phyloP scores from a whole-genome alignment of 2,888 invertebrate genomes.

The Acrobasis suavella region DNA sequence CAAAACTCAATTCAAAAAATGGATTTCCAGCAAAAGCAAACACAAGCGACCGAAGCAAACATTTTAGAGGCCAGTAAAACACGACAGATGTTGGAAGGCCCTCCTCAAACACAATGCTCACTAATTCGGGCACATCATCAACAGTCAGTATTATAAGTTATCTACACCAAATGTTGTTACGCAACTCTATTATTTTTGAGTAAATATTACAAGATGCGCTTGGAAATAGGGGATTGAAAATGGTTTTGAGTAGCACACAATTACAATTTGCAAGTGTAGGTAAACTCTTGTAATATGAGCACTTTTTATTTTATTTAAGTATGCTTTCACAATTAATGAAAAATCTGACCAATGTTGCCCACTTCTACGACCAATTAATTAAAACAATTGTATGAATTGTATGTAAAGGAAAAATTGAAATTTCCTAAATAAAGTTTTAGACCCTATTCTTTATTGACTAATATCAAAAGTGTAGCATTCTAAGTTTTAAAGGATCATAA shows the following conservation, averaged over 20 bases:
- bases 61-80: conserved; percentile 48
- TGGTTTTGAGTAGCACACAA: not conserved
- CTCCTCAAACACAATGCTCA: conserved; percentile 65
- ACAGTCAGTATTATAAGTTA: conserved; percentile 60
- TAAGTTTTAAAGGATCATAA: no score
- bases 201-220: conserved; percentile 14
- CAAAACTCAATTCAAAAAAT: not conserved
- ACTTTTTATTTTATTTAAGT: no score
- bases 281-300: no score
- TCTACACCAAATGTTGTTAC: conserved; percentile 61
- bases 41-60: conserved; percentile 38
- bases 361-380: no score
- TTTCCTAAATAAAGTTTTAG: no score
- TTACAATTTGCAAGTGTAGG: no score
- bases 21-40: conserved; percentile 37
- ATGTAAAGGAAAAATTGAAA: no score
- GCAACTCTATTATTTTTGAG: conserved; percentile 52
- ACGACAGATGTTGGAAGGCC: conserved; percentile 67
- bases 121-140: conserved; percentile 65
- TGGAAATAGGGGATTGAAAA: conserved; percentile 10
- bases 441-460: no score
- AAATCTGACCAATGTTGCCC: not conserved
- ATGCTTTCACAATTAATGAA: not conserved
- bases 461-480: no score
- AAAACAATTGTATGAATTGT: no score